A percentile compares a stretch with the other conserved stretches of the same genome.
Evolutionary conservation across 2,797 vertebrate species (phyloP).

Genomic region (Argyrosomus regius): DNA sequence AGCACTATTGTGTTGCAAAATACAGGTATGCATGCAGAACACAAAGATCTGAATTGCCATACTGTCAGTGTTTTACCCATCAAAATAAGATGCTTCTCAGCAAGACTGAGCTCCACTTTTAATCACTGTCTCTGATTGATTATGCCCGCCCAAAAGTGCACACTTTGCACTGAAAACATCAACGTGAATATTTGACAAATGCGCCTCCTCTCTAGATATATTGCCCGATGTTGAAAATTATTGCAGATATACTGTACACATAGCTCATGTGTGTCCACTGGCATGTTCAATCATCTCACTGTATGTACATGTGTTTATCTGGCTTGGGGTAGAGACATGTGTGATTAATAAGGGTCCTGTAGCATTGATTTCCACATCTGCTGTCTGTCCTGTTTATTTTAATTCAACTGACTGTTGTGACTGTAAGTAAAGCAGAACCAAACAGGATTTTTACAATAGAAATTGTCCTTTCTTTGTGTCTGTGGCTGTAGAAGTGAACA

Average conservation of each 20-base stretch:
- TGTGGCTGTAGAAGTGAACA: conserved; percentile 38
- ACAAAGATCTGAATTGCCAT: conserved; percentile 68
- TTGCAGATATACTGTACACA: conserved; percentile 40
- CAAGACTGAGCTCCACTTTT: conserved; percentile 73
- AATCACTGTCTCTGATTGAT: conserved; percentile 82
- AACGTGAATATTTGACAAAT: conserved; percentile 83
- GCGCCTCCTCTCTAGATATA: conserved; percentile 62
- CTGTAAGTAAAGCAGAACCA: conserved; percentile 27
- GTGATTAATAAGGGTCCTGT: conserved; percentile 36
- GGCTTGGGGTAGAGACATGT: conserved; percentile 21
- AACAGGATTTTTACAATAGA: conserved; percentile 17
- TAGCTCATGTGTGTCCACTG: conserved; percentile 30
- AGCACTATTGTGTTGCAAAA: conserved; percentile 75
- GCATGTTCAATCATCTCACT: conserved; percentile 41
- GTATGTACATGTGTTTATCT: conserved; percentile 25
- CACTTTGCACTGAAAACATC: conserved; percentile 78
- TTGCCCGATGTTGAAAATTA: conserved; percentile 52
- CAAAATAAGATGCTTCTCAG: conserved; percentile 77
- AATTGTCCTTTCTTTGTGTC: conserved; percentile 24
- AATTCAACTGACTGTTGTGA: conserved; percentile 30
- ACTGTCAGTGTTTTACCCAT: conserved; percentile 66
- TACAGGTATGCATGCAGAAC: conserved; percentile 70
- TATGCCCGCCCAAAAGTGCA: conserved; percentile 71
- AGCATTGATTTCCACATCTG: conserved; percentile 40
- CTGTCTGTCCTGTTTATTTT: conserved; percentile 23